Base-by-base conservation (phyloP, 2,113 vertebrate species). In the Elaphurus davidianus region DNA sequence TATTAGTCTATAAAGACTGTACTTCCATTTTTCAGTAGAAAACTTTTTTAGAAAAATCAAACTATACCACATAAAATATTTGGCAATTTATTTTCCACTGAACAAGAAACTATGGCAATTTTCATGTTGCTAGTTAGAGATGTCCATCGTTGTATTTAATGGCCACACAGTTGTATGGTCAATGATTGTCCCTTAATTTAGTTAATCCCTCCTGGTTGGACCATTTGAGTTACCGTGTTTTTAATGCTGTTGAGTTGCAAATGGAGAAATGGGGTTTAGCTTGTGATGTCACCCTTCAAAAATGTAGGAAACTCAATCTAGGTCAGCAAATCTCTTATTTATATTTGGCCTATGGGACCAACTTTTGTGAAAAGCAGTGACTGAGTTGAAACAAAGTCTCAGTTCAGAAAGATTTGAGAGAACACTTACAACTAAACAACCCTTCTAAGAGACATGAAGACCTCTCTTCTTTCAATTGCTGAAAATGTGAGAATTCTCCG, bases 1-100 rank as follows among this genome's bases (percentile, higher is more conserved):
- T 91, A 88, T 95, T 93, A 87, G 30, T 92, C 90, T 96, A 10
- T 88, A 86, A 97, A 91, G 88, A 83, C 71, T 64, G 12, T 11
- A 54, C 30, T 86, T 94, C 62, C 36, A 40, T 91, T 97, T 96
- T 96, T 87, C 54, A 79, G 71, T 59, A 86, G 43, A 60, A 92
- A 89, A 43, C 12, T 33, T 92, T 76, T 81, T 85, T 92, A 54
- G 59, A 86, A 93, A 82, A 74, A 8, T 43, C 9, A 13, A 57
- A 64, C 91, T 84, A 19, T 78, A 43, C 15, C n/a, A 1, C 54
- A n/a, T 16, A 14, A 54, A 84, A 33, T 86, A 60, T 12, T 36
- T 92, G 90, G 28, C 33, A 45, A 27, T 17, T 83, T 95, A 40
- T 28, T 97, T 81, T 89, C 47, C 76, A 92, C 28, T 88, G n/a